Conservation (phyloP, 2,888 invertebrate species). For the Callinectes sapidus region DNA sequence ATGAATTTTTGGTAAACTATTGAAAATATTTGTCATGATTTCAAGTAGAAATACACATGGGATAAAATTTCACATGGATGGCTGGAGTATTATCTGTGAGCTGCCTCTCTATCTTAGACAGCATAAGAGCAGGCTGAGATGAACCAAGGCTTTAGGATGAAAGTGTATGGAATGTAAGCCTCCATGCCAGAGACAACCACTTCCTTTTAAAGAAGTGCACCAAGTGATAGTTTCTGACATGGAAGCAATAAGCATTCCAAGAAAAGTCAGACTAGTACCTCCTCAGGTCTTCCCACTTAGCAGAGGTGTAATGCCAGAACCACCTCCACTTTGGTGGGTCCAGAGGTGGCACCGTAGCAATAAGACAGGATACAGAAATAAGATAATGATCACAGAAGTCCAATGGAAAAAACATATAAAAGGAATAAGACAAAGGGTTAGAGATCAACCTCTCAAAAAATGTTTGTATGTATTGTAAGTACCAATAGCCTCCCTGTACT, state of each 20-base stretch:
- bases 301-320: not conserved
- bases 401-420: no score
- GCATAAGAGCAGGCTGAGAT: not conserved
- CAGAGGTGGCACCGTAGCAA: no score
- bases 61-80: not conserved
- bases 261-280: not conserved
- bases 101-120: not conserved
- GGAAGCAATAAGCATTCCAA: not conserved
- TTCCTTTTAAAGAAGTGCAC: not conserved
- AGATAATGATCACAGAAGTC: no score
- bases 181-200: not conserved
- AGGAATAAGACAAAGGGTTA: no score
- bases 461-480: no score
- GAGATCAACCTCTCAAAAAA: no score
- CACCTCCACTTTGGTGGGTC: not conserved
- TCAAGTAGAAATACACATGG: not conserved
- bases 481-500: no score
- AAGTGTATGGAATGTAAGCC: not conserved
- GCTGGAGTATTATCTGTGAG: not conserved
- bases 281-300: not conserved
- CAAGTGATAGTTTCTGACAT: not conserved
- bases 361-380: no score
- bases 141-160: not conserved
- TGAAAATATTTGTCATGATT: not conserved
- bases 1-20: not conserved